Conservation (phyloP, 92 coral and sea anemone genomes). For the Pocillopora grandis region DNA sequence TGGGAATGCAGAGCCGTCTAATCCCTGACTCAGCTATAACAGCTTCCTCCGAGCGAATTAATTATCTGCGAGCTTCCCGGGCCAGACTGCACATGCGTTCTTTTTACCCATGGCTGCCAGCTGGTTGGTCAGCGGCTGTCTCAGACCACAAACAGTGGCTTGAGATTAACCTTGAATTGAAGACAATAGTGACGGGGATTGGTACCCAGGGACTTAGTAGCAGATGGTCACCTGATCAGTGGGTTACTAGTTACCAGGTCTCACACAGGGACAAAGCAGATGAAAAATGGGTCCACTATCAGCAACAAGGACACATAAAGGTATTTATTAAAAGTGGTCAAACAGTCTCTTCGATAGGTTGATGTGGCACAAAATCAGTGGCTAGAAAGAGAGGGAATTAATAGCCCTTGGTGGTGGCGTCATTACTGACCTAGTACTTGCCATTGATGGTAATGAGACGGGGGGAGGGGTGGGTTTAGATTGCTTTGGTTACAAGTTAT, state of each 20-base stretch:
- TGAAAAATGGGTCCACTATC: background rate
- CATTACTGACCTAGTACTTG: no score
- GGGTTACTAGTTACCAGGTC: slow-evolving; percentile 41
- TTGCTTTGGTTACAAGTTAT: no score
- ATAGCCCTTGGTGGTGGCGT: no score
- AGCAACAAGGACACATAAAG: slow-evolving; percentile 3
- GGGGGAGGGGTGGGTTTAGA: no score
- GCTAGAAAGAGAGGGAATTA: no score
- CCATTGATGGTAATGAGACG: no score
- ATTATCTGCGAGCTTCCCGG: slow-evolving; percentile 35
- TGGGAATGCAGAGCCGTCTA: slow-evolving; percentile 54
- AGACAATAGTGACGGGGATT: slow-evolving; percentile 21
- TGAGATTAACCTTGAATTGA: slow-evolving; percentile 2
- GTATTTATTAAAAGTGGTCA: background rate
- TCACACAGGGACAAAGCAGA: slow-evolving; percentile 1
- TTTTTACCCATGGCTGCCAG: slow-evolving; percentile 38
- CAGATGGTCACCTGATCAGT: slow-evolving; percentile 37
- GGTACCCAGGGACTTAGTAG: slow-evolving; percentile 41
- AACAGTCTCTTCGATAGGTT: no score
- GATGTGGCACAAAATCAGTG: no score
- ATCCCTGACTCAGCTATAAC: slow-evolving; percentile 54
- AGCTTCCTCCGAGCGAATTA: slow-evolving; percentile 34
- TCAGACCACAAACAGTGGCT: slow-evolving; percentile 37
- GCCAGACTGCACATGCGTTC: slow-evolving; percentile 42
- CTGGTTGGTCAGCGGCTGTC: slow-evolving; percentile 43